These are phyloP conservation scores for Sinopyrophorus schimmeli DNA, from an alignment of 2,888 invertebrate genomes.

Conservation along the genomic window DNA sequence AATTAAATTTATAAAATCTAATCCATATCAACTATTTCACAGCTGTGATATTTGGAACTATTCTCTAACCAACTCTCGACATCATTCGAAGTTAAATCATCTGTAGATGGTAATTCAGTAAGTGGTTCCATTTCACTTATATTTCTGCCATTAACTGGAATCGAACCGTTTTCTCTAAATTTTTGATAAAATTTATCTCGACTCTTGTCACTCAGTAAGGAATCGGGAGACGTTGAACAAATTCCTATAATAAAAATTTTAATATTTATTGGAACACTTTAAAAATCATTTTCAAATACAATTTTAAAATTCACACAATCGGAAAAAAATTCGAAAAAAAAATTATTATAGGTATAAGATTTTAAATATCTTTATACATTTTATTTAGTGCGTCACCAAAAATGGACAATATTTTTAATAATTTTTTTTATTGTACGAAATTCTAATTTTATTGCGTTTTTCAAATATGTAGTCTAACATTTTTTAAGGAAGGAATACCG, in stretches of 20 bases:
- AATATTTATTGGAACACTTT: too few species aligned
- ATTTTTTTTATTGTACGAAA: too few species aligned
- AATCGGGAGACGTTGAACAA: constrained; percentile 51
- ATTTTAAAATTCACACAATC: too few species aligned
- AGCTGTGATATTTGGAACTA: constrained; percentile 76
- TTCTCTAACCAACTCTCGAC: constrained; percentile 75
- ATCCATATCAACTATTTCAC: constrained; percentile 68
- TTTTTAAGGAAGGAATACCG: too few species aligned
- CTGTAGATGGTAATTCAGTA: constrained; percentile 67
- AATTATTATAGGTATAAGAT: too few species aligned
- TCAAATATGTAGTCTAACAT: too few species aligned
- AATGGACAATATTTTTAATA: too few species aligned
- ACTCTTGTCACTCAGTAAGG: constrained; percentile 47
- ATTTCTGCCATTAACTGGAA: constrained; percentile 54
- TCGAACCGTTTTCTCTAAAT: constrained; percentile 51
- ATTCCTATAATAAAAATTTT: constrained; percentile 45
- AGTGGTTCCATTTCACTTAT: constrained; percentile 68
- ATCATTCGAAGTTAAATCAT: constrained; percentile 66
- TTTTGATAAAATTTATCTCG: constrained; percentile 49
- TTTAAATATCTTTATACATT: too few species aligned
- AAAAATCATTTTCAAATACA: too few species aligned
- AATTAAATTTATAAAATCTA: constrained; percentile 30
- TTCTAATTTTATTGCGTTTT: too few species aligned
- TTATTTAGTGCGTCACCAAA: too few species aligned
- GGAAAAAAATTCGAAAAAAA: too few species aligned